These are phyloP conservation scores for Phyllotis vaccarum DNA, from an alignment of 2,797 vertebrate genomes.

Conservation along the genomic window DNA sequence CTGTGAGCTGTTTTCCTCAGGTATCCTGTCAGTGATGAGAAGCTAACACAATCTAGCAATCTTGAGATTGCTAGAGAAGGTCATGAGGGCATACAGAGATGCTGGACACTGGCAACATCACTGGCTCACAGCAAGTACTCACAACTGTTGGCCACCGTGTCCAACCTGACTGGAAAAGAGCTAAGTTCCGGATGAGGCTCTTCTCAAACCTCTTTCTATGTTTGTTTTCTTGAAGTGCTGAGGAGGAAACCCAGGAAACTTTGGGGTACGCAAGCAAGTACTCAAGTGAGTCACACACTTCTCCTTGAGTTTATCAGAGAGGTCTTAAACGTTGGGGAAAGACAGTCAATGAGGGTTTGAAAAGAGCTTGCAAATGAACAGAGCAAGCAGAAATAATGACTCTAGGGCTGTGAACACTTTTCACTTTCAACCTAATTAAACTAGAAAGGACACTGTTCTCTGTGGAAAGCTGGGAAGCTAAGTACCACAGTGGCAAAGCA, in stretches of 20 bases:
- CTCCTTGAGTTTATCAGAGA: neutral
- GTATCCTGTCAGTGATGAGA: neutral
- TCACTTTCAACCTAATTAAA: neutral
- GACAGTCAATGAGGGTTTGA: neutral
- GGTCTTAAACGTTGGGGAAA: neutral
- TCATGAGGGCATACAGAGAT: accelerated
- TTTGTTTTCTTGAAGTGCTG: neutral
- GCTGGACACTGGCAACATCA: accelerated
- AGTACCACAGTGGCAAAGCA: neutral
- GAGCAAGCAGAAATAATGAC: neutral
- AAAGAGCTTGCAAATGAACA: neutral
- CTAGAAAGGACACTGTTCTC: neutral
- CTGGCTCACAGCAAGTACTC: accelerated
- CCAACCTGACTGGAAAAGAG: neutral
- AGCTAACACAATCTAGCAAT: neutral
- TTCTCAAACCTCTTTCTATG: neutral
- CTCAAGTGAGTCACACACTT: neutral
- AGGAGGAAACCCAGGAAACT: neutral
- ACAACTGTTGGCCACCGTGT: neutral
- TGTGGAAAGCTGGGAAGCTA: neutral
- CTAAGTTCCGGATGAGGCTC: neutral
- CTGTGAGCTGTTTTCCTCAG: neutral
- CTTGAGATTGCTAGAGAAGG: neutral
- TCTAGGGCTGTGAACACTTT: neutral
- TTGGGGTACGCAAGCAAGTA: neutral